A percentile compares a stretch with the other conserved stretches of the same genome.
Conservation (phyloP, 1,140 invertebrate species). For the Listronotus oregonensis region DNA sequence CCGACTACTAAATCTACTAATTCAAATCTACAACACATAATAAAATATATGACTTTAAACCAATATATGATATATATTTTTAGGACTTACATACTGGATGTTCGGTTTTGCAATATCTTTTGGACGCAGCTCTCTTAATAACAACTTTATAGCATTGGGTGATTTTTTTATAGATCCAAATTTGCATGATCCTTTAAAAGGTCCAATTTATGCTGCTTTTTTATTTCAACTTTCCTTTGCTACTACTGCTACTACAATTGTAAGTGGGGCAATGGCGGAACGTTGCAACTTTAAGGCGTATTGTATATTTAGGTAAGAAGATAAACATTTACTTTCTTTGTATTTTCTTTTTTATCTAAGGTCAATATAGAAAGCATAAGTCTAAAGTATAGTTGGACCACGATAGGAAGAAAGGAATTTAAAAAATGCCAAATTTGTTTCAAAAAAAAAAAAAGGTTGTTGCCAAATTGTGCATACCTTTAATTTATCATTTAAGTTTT, state of each 20-base stretch:
- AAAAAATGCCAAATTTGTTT: no score
- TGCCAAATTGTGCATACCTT: no score
- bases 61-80: background rate
- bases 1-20: no score
- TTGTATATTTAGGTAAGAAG: slow-evolving; percentile 75
- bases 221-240: slow-evolving; percentile 88
- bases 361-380: no score
- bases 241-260: slow-evolving; percentile 90
- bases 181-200: slow-evolving; percentile 72
- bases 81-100: slow-evolving; percentile 88
- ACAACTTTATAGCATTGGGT: slow-evolving; percentile 75
- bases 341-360: no score
- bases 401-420: no score
- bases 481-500: no score
- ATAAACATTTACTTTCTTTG: no score
- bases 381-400: no score
- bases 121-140: slow-evolving; percentile 70
- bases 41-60: background rate
- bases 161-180: slow-evolving; percentile 74
- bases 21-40: slow-evolving; percentile 1
- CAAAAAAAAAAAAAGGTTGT: no score
- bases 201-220: slow-evolving; percentile 79
- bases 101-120: slow-evolving; percentile 94
- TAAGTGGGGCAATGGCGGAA: slow-evolving; percentile 89
- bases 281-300: slow-evolving; percentile 90